phyloP scores from a whole-genome alignment of 2,888 invertebrate species.

The Diploptera punctata region DNA sequence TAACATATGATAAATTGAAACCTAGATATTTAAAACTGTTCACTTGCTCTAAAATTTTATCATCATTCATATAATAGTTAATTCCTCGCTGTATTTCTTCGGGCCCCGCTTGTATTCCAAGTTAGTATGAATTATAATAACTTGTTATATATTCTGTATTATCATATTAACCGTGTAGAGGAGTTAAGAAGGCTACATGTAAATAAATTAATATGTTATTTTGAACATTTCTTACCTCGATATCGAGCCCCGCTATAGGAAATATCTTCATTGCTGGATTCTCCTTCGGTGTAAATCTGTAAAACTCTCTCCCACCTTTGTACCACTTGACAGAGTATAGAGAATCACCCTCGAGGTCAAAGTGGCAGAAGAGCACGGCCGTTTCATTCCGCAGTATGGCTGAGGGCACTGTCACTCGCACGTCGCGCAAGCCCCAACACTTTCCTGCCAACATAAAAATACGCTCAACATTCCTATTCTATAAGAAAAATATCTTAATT shows the following conservation, averaged over 20 bases:
- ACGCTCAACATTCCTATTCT: too few relatives aligned
- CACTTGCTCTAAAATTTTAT: too few relatives aligned
- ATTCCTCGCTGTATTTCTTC: too few relatives aligned
- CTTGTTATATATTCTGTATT: too few relatives aligned
- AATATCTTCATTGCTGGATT: constrained; percentile 70
- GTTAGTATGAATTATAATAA: too few relatives aligned
- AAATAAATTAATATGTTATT: neutral
- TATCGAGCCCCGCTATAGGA: constrained; percentile 65
- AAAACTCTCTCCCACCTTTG: constrained; percentile 68
- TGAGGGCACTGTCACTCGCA: constrained; percentile 68
- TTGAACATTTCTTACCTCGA: constrained; percentile 62
- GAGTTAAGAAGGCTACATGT: neutral
- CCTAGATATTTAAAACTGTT: too few relatives aligned
- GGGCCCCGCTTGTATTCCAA: too few relatives aligned
- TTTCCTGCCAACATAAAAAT: neutral
- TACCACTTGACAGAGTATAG: constrained; percentile 76
- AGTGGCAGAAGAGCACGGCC: constrained; percentile 67
- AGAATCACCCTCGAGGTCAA: constrained; percentile 69
- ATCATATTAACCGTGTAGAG: too few relatives aligned
- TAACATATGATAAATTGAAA: too few relatives aligned
- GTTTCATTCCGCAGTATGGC: constrained; percentile 69
- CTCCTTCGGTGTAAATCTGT: constrained; percentile 67
- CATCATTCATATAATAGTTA: too few relatives aligned
- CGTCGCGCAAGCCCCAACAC: constrained; percentile 61
- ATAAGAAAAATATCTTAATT: too few relatives aligned